Evolutionary conservation across 2,797 vertebrate genomes (phyloP).

Genomic region (Chanos chanos): DNA sequence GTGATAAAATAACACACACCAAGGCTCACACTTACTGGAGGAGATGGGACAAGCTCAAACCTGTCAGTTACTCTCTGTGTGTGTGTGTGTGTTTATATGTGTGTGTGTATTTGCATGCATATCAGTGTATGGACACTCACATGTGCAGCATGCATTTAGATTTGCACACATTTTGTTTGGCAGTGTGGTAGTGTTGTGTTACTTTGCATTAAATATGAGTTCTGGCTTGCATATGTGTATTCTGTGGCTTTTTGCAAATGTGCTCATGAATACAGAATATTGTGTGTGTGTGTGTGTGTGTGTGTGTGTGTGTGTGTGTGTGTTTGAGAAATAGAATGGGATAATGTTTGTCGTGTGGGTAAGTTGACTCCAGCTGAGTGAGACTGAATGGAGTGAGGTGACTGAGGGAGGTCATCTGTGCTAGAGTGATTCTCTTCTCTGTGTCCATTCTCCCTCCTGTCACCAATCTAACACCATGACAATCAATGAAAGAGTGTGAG

Average conservation of each 20-base stretch:
- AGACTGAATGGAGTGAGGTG: slow-evolving; percentile 47
- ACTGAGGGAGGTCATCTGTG: slow-evolving; percentile 55
- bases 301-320: too few species aligned
- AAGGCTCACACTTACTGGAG: slow-evolving; percentile 57
- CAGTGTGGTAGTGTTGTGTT: background rate
- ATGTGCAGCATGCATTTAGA: background rate
- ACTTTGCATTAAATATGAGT: too few species aligned
- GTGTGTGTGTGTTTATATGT: background rate
- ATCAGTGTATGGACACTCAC: slow-evolving; percentile 38
- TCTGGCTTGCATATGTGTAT: too few species aligned
- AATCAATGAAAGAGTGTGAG: slow-evolving; percentile 63
- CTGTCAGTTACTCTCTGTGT: slow-evolving; percentile 47
- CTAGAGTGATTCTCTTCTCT: slow-evolving; percentile 49
- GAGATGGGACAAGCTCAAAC: slow-evolving; percentile 58
- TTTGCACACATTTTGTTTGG: slow-evolving; percentile 1
- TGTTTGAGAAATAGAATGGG: too few species aligned
- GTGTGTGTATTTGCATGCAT: slow-evolving; percentile 16
- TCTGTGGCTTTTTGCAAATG: too few species aligned
- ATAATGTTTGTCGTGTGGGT: slow-evolving; percentile 23
- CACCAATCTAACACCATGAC: slow-evolving; percentile 60
- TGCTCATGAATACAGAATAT: too few species aligned
- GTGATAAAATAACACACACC: slow-evolving; percentile 59
- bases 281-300: too few species aligned
- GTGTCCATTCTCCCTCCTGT: slow-evolving; percentile 51
- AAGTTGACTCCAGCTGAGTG: slow-evolving; percentile 26